A percentile compares a stretch with the other conserved stretches of the same genome.
These are phyloP conservation scores for Tachysurus fulvidraco DNA, from an alignment of 2,113 vertebrate species.

Conservation along the genomic window DNA sequence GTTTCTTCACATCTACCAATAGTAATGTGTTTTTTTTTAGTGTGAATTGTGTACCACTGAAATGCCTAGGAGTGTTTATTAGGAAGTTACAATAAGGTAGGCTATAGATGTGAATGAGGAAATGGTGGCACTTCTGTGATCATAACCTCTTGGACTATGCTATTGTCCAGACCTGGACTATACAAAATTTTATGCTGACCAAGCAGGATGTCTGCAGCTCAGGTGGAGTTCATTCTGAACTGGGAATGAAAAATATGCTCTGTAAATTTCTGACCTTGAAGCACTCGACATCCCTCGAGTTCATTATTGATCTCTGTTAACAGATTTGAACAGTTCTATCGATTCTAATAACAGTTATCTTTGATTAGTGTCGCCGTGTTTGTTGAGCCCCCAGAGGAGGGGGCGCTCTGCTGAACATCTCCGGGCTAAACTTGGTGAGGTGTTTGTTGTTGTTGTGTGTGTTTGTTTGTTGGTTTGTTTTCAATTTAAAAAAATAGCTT, in stretches of 20 bases:
- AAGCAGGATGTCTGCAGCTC: not conserved
- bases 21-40: not conserved
- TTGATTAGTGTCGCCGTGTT: constrained; percentile 58
- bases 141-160: not conserved
- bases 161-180: not conserved
- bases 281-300: not conserved
- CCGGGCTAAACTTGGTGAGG: constrained; percentile 65
- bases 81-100: not conserved
- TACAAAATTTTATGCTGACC: no score
- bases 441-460: not conserved
- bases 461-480: no score
- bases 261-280: not conserved
- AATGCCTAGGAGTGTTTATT: not conserved
- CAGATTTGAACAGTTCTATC: not conserved
- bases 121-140: not conserved
- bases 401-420: constrained; percentile 66
- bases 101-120: not conserved
- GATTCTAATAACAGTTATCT: not conserved
- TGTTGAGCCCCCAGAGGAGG: constrained; percentile 56
- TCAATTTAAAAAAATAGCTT: no score
- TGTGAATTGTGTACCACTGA: not conserved
- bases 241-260: no score
- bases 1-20: constrained; percentile 52
- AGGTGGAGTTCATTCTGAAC: not conserved
- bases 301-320: not conserved